Percentiles rank a stretch among this genome's conserved stretches.
Evolutionary conservation across 2,797 vertebrate species (phyloP).

Genomic region (Lemur catta): DNA sequence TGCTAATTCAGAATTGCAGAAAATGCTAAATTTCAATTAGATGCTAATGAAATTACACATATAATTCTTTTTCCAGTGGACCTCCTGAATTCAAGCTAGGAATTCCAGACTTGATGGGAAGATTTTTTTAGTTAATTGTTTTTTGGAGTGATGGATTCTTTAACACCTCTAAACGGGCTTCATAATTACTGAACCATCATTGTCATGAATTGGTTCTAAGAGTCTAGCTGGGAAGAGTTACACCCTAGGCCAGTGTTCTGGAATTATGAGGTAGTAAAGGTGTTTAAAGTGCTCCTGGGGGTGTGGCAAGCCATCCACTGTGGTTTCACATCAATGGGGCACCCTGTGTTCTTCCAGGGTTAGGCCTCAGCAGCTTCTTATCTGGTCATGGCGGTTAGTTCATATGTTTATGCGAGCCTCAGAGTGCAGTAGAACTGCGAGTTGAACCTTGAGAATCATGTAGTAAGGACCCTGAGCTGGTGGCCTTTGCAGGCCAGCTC

Average conservation of each 20-base stretch:
- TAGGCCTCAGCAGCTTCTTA: background rate
- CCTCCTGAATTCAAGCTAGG: background rate
- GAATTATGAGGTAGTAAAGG: background rate
- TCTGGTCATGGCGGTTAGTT: fast-evolving
- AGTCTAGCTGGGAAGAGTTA: background rate
- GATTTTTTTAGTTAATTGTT: background rate
- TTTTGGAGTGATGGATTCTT: background rate
- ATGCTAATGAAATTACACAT: background rate
- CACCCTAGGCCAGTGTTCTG: background rate
- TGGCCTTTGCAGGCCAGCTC: background rate
- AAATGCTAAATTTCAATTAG: background rate
- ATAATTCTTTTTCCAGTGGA: background rate
- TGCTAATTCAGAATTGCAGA: background rate
- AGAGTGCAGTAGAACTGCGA: background rate
- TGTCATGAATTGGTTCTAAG: background rate
- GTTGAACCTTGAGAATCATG: fast-evolving
- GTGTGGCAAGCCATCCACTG: background rate
- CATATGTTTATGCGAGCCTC: fast-evolving
- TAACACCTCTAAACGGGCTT: background rate
- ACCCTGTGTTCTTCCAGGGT: background rate
- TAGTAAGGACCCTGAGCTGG: background rate
- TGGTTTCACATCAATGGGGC: background rate
- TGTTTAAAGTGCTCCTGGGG: background rate
- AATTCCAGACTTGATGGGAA: background rate
- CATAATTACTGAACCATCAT: background rate